Evolutionary conservation across 1,140 invertebrate species (phyloP), one percentile per base, ranked within the genome.

Genomic region (Cotesia chilonis): DNA sequence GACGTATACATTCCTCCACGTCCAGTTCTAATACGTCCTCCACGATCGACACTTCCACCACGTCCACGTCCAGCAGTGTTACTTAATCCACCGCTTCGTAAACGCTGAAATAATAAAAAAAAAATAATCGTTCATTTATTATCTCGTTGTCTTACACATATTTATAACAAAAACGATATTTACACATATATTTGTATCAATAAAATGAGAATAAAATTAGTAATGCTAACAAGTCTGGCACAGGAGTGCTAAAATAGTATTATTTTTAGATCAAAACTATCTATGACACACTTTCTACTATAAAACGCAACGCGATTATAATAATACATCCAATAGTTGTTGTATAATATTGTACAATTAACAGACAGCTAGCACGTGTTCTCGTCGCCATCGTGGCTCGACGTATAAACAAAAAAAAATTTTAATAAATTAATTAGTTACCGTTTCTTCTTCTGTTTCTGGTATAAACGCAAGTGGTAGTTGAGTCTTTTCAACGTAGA

Each of bases 391-490:
- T 37, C 10, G 38, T 14, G 38, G 20, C 4, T 37, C 4, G 12
- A 55, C 20, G 52, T 66, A 14, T 36, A 55, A 72, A 73, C 38
- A 68, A 67, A 38, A 60, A 51, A 68, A 28, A 71, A 59, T 59
- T 54, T 35, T 60, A 5, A 41, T 52, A 4, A 57, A n/a, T 85
- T 12, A 14, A 14, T 55, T 20, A 28, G 6, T 59, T 85, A 93
- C 92, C 84, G 91, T 89, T 88, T 96, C 95, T 80, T 96, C 94
- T 75, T 95, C 94, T 83, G 93, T 91, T 81, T 92, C 90, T 75
- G 92, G 91, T 75, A 90, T 89, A 70, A 96, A 87, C 52, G 94
- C 92, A 71, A 96, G 84, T 52, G 95, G 95, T 76, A 89, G 88
- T 81, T 94, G 92, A 78, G 90, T 86, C 83, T 94, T 92, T 76